Percentiles rank a stretch among this genome's conserved stretches.
These are phyloP conservation scores for Ursus arctos DNA, from an alignment of 2,113 vertebrate genomes.

Conservation along the genomic window DNA sequence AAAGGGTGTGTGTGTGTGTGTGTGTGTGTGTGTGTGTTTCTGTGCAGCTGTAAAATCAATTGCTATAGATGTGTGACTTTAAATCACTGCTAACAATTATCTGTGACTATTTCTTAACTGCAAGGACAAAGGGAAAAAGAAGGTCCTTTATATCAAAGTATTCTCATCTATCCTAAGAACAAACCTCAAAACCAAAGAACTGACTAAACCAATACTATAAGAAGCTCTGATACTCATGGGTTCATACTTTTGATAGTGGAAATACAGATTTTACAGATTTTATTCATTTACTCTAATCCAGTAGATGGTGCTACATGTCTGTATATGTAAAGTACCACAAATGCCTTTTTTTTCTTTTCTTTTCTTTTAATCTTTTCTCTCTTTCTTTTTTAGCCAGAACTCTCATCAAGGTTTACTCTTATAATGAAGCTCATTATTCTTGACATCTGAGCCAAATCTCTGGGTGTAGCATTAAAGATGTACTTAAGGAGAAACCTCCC, in stretches of 20 bases:
- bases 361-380: not conserved
- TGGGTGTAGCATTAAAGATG: conserved; percentile 60
- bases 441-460: conserved; percentile 44
- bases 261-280: not conserved
- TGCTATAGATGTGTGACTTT: not conserved
- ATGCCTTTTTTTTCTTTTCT: not conserved
- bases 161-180: not conserved
- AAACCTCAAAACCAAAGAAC: not conserved
- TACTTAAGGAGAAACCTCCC: conserved; percentile 61
- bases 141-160: not conserved
- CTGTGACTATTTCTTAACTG: not conserved
- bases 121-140: not conserved
- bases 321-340: conserved; percentile 74
- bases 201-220: not conserved
- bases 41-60: not conserved
- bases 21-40: not conserved
- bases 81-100: conserved; percentile 34
- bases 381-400: conserved; percentile 27
- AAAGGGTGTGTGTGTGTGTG: not conserved
- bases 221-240: not conserved
- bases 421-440: conserved; percentile 72
- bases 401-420: conserved; percentile 59
- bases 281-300: conserved; percentile 80
- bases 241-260: conserved; percentile 26
- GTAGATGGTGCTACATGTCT: conserved; percentile 90